These are phyloP conservation scores for Drosophila quinaria DNA, from an alignment of 2,888 invertebrate species.

Conservation along the genomic window DNA sequence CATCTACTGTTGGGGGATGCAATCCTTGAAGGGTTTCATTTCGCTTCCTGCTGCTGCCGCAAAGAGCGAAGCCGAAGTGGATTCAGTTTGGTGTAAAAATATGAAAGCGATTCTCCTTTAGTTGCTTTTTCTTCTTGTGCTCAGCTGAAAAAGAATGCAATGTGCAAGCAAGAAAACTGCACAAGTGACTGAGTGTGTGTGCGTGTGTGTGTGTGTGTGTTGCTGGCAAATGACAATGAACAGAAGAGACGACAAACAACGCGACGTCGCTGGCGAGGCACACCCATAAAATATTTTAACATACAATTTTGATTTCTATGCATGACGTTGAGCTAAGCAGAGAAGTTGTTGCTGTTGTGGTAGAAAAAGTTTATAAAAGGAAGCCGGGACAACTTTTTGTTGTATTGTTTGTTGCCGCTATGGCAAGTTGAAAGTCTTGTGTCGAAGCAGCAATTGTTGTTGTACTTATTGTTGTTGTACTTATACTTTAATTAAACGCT, in stretches of 20 bases:
- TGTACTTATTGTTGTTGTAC: conserved; percentile 20
- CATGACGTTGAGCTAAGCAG: conserved; percentile 37
- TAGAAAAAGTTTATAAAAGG: conserved; percentile 49
- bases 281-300: conserved; percentile 65
- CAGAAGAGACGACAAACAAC: conserved; percentile 27
- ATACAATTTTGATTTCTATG: conserved; percentile 73
- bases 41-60: conserved; percentile 46
- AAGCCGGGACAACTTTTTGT: conserved; percentile 45
- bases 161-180: conserved; percentile 50
- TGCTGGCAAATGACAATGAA: conserved; percentile 63
- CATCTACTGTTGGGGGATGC: conserved; percentile 1
- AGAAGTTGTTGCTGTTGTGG: conserved; percentile 15
- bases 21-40: conserved; percentile 64
- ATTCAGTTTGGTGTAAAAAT: conserved; percentile 21
- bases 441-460: conserved; percentile 17
- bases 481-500: conserved; percentile 55
- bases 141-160: conserved; percentile 43
- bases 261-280: conserved; percentile 32
- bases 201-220: conserved; percentile 29
- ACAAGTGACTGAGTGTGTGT: conserved; percentile 19
- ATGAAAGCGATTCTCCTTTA: conserved; percentile 37
- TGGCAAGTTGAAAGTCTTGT: conserved; percentile 38
- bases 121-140: not conserved
- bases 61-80: conserved; percentile 1
- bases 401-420: conserved; percentile 16